A percentile compares a stretch with the other conserved stretches of the same genome.
phyloP scores from a whole-genome alignment of 2,113 vertebrate species.

The Mormoops blainvillei region DNA sequence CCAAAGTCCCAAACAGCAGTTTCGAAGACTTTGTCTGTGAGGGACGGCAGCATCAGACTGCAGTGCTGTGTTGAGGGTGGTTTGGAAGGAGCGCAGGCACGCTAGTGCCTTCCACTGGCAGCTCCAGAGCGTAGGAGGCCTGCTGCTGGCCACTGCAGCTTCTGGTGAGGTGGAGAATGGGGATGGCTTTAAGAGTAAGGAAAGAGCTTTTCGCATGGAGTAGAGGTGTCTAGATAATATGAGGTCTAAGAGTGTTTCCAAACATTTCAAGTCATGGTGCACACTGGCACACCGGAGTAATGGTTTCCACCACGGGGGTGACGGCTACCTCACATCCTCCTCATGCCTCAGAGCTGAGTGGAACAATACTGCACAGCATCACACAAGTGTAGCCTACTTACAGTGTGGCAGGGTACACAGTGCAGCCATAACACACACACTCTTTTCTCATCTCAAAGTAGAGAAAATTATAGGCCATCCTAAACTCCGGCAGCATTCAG shows the following conservation, averaged over 20 bases:
- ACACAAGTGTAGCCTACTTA: not conserved
- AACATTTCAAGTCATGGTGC: not conserved
- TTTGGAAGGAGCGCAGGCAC: not conserved
- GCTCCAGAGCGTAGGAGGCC: not conserved
- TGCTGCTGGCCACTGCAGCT: not conserved
- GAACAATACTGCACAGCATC: not conserved
- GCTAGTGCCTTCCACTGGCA: not conserved
- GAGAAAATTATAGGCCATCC: not conserved
- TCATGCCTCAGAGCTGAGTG: not conserved
- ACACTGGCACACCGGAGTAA: not conserved
- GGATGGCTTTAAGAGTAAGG: not conserved
- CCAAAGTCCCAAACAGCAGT: not conserved
- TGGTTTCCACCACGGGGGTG: not conserved
- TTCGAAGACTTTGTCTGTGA: not conserved
- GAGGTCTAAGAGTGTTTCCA: not conserved
- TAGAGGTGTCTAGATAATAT: not conserved
- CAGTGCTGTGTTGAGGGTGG: not conserved
- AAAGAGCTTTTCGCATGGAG: not conserved
- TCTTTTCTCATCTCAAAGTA: conserved; percentile 9
- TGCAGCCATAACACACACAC: not conserved
- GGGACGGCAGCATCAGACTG: not conserved
- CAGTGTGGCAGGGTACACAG: not conserved
- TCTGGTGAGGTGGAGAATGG: not conserved
- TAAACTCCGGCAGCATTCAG: not conserved
- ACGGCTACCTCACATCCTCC: not conserved